These are phyloP conservation scores for Hirtodrosophila alboralis DNA, from an alignment of 2,888 invertebrate genomes.

Conservation along the genomic window DNA sequence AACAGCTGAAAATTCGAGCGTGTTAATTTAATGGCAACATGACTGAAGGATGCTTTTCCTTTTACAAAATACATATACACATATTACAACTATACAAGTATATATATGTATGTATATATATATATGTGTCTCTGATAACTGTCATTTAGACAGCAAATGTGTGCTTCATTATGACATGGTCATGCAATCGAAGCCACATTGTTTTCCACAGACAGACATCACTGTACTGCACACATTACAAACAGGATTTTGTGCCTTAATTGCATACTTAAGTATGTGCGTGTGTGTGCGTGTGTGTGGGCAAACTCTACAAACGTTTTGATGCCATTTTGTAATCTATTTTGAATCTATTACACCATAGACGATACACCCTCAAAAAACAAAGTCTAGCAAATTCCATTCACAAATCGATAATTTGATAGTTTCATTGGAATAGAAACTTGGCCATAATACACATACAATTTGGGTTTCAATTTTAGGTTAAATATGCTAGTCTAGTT, in stretches of 20 bases:
- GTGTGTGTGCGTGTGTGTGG: conserved; percentile 56
- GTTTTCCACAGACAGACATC: conserved; percentile 34
- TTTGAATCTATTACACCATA: conserved; percentile 31
- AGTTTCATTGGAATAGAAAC: conserved; percentile 46
- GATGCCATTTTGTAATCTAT: conserved; percentile 42
- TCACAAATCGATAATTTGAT: conserved; percentile 56
- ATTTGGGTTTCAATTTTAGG: too few relatives aligned
- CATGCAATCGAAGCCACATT: conserved; percentile 63
- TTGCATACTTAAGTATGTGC: conserved; percentile 49
- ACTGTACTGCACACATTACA: conserved; percentile 6
- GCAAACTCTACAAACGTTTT: conserved; percentile 28
- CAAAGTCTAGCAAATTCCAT: conserved; percentile 35
- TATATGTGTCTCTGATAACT: conserved; percentile 35
- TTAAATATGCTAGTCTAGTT: too few relatives aligned
- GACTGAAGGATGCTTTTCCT: conserved; percentile 43
- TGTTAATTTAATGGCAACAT: conserved; percentile 77
- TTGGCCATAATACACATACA: too few relatives aligned
- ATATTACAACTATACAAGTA: too few relatives aligned
- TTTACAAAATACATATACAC: conserved; percentile 1
- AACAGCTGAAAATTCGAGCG: conserved; percentile 59
- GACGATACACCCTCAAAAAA: conserved; percentile 25
- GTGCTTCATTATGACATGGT: conserved; percentile 62
- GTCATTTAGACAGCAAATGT: conserved; percentile 41
- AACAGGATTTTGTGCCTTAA: conserved; percentile 45
- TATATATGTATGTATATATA: neutral